Percentiles rank a stretch among this genome's conserved stretches.
Conservation (phyloP, 2,797 vertebrate genomes). For the Steatocranus sp. region DNA sequence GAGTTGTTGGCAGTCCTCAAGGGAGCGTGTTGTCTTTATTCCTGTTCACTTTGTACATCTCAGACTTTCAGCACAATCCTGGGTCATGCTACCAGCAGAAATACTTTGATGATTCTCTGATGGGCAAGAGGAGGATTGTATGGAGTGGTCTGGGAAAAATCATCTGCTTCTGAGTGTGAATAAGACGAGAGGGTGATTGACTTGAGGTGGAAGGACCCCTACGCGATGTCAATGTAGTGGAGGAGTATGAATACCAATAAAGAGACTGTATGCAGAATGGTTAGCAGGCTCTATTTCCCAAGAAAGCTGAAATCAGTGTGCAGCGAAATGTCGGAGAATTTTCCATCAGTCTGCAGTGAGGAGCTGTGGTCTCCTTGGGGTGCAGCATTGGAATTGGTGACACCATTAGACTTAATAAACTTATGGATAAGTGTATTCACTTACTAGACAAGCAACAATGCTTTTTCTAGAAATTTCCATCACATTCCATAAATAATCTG, state of each 20-base stretch:
- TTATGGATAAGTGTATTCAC: neutral
- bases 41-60: neutral
- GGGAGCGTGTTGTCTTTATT: neutral
- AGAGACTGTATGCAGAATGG: neutral
- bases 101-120: neutral
- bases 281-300: neutral
- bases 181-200: neutral
- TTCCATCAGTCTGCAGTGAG: neutral
- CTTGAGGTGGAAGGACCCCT: neutral
- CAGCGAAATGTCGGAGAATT: neutral
- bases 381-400: neutral
- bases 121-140: neutral
- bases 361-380: neutral
- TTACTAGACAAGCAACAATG: neutral
- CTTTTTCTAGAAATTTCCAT: neutral
- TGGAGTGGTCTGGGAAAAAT: neutral
- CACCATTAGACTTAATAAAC: rapidly evolving
- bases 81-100: neutral
- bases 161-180: neutral
- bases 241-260: neutral
- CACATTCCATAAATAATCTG: neutral
- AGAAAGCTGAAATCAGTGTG: neutral
- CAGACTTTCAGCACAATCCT: neutral
- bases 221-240: neutral
- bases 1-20: neutral